A percentile compares a stretch with the other conserved stretches of the same genome.
Conservation (phyloP, 2,113 vertebrate genomes). For the Dromas ardeola region DNA sequence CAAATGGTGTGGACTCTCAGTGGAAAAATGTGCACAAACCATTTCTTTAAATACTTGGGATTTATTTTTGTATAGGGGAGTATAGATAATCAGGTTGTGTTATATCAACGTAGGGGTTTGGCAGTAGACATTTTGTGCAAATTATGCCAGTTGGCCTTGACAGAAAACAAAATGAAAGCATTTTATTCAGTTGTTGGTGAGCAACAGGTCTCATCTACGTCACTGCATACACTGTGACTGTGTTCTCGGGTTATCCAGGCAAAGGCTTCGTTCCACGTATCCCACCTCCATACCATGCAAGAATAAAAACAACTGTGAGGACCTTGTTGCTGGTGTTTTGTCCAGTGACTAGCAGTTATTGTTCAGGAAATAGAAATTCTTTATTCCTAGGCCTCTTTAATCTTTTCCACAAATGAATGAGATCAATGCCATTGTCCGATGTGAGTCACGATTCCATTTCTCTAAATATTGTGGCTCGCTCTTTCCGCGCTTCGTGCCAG, state of each 20-base stretch:
- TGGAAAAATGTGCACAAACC: neutral
- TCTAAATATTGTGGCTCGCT: neutral
- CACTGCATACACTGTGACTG: neutral
- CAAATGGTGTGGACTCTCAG: neutral
- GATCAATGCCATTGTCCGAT: conserved; percentile 1
- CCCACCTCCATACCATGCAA: neutral
- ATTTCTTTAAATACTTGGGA: neutral
- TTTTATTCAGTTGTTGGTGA: neutral
- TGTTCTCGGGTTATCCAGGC: neutral
- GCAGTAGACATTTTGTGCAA: neutral
- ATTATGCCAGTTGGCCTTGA: neutral
- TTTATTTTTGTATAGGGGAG: neutral
- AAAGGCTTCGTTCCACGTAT: neutral
- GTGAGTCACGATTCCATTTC: conserved; percentile 2
- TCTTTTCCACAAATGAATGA: neutral
- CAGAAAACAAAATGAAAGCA: neutral
- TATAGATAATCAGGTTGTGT: neutral
- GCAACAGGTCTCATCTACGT: neutral
- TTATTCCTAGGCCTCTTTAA: conserved; percentile 10
- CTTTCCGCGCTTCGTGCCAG: conserved; percentile 32
- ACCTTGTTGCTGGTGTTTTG: neutral
- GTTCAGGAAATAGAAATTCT: conserved; percentile 47
- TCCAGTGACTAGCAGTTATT: neutral
- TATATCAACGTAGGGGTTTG: fast-evolving
- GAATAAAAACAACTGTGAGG: neutral